Evolutionary conservation across 2,888 invertebrate genomes (phyloP), one percentile per base, ranked within the genome.

Genomic region (Empis stercorea): DNA sequence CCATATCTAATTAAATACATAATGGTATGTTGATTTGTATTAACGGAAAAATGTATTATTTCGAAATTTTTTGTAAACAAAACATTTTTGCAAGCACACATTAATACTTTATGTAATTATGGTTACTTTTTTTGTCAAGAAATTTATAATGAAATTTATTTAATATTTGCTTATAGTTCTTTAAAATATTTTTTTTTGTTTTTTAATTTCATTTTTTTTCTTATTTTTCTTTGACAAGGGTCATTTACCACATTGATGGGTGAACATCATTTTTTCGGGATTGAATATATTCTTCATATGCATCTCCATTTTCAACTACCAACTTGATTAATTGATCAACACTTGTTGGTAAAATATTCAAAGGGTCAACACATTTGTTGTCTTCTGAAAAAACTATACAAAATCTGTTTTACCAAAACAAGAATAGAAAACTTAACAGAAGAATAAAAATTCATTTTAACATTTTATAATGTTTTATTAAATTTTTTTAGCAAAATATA

Each of bases 261-360:
- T 65, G 67, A 57, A 69, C 61, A 56, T 67, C 66, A 63, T 65
- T 67, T 64, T 64, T 70, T 46, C 20, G 64, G 61, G 64, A 60
- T 58, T 65, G 65, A 73, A 79, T 75, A 69, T 75, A 75, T 71
- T 75, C 76, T 76, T 79, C 79, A 73, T 76, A 78, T 66, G 73
- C 76, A 73, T 78, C 78, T 62, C 78, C 78, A 70, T 75, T 75
- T 70, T 71, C 68, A 65, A 77, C 76, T 62, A 78, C 78, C 65
- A 68, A 63, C 64, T 77, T 76, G 65, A 69, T 70, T 63, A 78
- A 76, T 60, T 75, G 74, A 57, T 71, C 69, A 66, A 69, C 61
- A 72, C 75, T 64, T 61, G 68, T 65, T 64, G 69, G 68, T 62
- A 67, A 64, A 60, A 62, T 61, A 62, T 20, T 38, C 38, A 66